A percentile compares a stretch with the other conserved stretches of the same genome.
These are phyloP conservation scores for Microcebus griseorufus DNA, from an alignment of 2,113 vertebrate genomes.

Conservation along the genomic window DNA sequence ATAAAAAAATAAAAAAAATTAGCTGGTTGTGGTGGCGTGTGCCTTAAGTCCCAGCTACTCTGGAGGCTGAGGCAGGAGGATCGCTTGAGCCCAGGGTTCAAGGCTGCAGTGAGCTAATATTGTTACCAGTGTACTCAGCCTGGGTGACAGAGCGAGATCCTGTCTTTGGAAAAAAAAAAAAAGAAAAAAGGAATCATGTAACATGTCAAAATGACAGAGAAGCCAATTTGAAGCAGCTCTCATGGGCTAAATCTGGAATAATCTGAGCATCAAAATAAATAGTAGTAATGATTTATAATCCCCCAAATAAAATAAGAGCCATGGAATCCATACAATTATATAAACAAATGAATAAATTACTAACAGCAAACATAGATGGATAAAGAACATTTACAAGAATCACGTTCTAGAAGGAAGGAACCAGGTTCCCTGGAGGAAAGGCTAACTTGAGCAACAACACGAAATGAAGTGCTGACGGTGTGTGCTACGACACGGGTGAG, in stretches of 20 bases:
- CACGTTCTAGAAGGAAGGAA: background rate
- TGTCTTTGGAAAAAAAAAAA: too few relatives aligned
- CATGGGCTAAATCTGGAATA: background rate
- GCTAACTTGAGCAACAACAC: background rate
- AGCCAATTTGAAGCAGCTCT: background rate
- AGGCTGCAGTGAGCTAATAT: too few relatives aligned
- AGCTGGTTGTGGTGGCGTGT: too few relatives aligned
- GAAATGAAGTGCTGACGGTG: background rate
- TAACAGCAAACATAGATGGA: background rate
- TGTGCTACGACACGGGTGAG: background rate
- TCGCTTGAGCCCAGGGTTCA: too few relatives aligned
- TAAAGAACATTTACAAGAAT: background rate
- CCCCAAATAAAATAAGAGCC: background rate
- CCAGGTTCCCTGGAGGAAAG: background rate
- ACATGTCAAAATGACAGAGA: background rate
- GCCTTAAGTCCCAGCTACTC: too few relatives aligned
- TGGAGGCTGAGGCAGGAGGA: too few relatives aligned
- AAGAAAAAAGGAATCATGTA: background rate
- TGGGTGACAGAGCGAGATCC: too few relatives aligned
- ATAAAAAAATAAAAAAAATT: too few relatives aligned
- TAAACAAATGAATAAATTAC: background rate
- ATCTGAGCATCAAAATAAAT: background rate
- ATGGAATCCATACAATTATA: background rate
- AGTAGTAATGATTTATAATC: background rate
- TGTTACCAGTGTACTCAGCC: too few relatives aligned